These are phyloP conservation scores for Genyomyrus donnyi DNA, from an alignment of 2,113 vertebrate species.

Conservation along the genomic window DNA sequence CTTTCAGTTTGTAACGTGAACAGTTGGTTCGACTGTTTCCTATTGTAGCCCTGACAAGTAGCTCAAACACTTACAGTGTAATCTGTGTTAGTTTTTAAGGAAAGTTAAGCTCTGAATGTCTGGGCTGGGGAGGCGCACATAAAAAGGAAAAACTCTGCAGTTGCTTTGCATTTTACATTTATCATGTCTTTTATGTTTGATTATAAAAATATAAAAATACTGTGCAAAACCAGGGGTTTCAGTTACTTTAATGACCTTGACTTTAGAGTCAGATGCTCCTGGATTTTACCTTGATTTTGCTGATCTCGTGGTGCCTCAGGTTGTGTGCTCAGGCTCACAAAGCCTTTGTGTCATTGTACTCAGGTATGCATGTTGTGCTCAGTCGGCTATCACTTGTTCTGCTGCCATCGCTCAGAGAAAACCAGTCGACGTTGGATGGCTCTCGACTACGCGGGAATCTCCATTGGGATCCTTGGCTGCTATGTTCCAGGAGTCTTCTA, in stretches of 20 bases:
- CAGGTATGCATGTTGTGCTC: conserved; percentile 98
- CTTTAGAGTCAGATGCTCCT: background rate
- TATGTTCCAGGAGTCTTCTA: conserved; percentile 96
- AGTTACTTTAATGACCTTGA: background rate
- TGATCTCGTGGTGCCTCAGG: background rate
- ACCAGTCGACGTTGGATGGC: conserved; percentile 92
- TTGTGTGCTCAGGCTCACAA: background rate
- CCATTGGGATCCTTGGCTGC: conserved; percentile 91
- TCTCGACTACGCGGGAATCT: conserved; percentile 89
- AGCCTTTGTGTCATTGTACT: background rate
- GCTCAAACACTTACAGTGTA: too few relatives aligned
- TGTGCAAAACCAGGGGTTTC: background rate
- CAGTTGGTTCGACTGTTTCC: background rate
- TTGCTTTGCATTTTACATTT: background rate
- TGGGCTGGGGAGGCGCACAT: background rate
- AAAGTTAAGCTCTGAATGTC: background rate
- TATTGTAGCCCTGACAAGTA: background rate
- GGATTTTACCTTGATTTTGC: background rate
- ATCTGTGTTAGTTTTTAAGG: background rate
- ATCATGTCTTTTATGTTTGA: background rate
- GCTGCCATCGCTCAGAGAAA: conserved; percentile 92
- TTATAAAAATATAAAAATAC: background rate
- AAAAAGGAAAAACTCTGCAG: background rate
- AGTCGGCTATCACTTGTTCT: conserved; percentile 92
- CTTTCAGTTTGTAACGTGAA: background rate